Conservation (phyloP, 2,113 vertebrate species). For the Protomyctophum bolini region DNA sequence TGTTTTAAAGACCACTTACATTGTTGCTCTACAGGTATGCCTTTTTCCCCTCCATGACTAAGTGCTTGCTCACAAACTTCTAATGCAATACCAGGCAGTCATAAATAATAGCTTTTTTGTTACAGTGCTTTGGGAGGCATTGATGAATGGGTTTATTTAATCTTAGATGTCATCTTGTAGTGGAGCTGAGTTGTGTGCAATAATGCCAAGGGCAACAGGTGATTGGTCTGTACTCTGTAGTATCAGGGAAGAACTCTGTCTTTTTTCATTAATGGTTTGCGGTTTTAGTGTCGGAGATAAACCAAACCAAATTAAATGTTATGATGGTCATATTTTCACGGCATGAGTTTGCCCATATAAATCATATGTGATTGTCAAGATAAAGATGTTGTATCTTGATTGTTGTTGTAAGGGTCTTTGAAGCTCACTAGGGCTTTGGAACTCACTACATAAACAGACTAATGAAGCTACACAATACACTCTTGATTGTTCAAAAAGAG, state of each 20-base stretch:
- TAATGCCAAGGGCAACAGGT: conserved; percentile 48
- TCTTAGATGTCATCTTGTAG: conserved; percentile 50
- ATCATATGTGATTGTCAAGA: no score
- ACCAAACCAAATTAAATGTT: not conserved
- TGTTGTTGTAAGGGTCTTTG: no score
- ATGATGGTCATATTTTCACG: no score
- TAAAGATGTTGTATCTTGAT: no score
- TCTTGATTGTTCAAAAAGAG: no score
- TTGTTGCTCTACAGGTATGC: conserved; percentile 57
- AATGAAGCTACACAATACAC: no score
- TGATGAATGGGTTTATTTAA: conserved; percentile 46
- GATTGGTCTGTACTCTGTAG: conserved; percentile 22
- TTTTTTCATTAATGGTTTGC: conserved; percentile 37
- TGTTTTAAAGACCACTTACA: conserved; percentile 39
- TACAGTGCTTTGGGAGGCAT: conserved; percentile 32
- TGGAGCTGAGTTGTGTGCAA: conserved; percentile 36
- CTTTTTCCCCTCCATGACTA: conserved; percentile 56
- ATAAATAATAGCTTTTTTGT: conserved; percentile 8
- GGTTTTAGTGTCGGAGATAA: conserved; percentile 1
- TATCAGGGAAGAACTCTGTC: not conserved
- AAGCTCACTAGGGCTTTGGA: no score
- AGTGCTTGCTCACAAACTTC: conserved; percentile 43
- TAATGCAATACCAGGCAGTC: conserved; percentile 15
- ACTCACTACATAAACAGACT: no score
- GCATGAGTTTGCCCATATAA: no score